These are phyloP conservation scores for Archegozetes longisetosus DNA, from an alignment of 1,140 invertebrate genomes.

Conservation along the genomic window DNA sequence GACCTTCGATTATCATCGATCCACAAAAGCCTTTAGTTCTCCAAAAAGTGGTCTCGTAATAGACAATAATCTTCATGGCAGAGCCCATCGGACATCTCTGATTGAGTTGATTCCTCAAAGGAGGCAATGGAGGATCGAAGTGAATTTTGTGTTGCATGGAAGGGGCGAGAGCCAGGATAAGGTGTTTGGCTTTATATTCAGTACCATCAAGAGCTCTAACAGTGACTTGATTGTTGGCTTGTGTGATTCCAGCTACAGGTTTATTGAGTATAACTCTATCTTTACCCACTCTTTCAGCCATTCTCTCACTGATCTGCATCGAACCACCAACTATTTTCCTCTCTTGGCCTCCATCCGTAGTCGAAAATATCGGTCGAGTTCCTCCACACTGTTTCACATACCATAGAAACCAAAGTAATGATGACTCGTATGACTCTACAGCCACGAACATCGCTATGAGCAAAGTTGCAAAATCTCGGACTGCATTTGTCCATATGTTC, in stretches of 20 bases:
- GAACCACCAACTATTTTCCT: slow-evolving; percentile 30
- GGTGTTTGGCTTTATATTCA: slow-evolving; percentile 22
- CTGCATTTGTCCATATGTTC: slow-evolving; percentile 27
- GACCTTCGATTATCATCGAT: slow-evolving; percentile 10
- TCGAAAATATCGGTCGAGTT: slow-evolving; percentile 25
- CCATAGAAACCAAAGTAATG: slow-evolving; percentile 30
- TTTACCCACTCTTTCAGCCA: slow-evolving; percentile 25
- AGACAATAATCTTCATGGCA: slow-evolving; percentile 29
- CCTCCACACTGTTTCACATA: slow-evolving; percentile 29
- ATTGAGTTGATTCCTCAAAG: slow-evolving; percentile 26
- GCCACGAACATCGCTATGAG: slow-evolving; percentile 25
- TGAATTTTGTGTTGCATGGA: slow-evolving; percentile 29
- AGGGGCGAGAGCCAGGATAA: slow-evolving; percentile 28
- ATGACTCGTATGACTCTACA: slow-evolving; percentile 28
- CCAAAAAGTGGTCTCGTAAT: slow-evolving; percentile 30
- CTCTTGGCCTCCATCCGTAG: slow-evolving; percentile 30
- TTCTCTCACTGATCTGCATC: slow-evolving; percentile 28
- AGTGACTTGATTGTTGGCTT: slow-evolving; percentile 17
- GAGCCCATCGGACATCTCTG: slow-evolving; percentile 27
- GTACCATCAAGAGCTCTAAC: slow-evolving; percentile 21
- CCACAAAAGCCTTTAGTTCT: slow-evolving; percentile 24
- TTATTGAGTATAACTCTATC: slow-evolving; percentile 19
- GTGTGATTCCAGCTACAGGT: slow-evolving; percentile 20
- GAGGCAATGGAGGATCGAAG: slow-evolving; percentile 27
- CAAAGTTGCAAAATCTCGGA: slow-evolving; percentile 15